Evolutionary conservation across 2,797 vertebrate genomes (phyloP).

Genomic region (Pseudotriccus pelzelni): DNA sequence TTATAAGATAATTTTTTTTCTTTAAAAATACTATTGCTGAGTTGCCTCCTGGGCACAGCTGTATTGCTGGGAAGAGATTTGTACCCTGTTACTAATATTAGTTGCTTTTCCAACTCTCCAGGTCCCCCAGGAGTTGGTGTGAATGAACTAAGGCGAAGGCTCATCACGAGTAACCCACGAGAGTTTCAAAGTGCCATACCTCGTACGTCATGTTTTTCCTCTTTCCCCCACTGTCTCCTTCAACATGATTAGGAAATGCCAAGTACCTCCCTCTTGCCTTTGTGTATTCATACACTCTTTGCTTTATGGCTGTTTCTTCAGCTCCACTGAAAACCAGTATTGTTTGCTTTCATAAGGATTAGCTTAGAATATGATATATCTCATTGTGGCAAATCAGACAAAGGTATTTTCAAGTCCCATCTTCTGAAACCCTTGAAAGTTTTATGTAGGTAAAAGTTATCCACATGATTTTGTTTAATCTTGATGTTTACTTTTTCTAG

Average conservation of each 20-base stretch:
- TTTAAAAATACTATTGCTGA: background rate
- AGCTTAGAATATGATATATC: background rate
- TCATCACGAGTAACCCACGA: conserved; percentile 85
- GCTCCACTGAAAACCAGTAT: background rate
- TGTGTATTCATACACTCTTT: background rate
- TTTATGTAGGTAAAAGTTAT: background rate
- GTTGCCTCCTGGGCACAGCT: background rate
- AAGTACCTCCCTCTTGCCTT: background rate
- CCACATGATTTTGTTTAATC: background rate
- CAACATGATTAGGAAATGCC: background rate
- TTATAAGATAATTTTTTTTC: background rate
- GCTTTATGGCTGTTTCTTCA: background rate
- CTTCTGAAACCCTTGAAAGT: background rate
- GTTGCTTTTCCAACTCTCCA: conserved; percentile 54
- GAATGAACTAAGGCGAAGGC: conserved; percentile 88
- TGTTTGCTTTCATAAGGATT: background rate
- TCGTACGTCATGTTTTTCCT: conserved; percentile 77
- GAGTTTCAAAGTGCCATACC: conserved; percentile 87
- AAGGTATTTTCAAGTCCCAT: background rate
- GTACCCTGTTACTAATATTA: background rate
- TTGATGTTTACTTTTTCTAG: background rate
- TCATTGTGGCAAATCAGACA: background rate
- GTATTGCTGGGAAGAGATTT: background rate
- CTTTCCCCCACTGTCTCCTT: background rate
- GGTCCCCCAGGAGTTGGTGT: conserved; percentile 93